These are phyloP conservation scores for Rhinophrynus dorsalis DNA, from an alignment of 2,797 vertebrate genomes.

Conservation along the genomic window DNA sequence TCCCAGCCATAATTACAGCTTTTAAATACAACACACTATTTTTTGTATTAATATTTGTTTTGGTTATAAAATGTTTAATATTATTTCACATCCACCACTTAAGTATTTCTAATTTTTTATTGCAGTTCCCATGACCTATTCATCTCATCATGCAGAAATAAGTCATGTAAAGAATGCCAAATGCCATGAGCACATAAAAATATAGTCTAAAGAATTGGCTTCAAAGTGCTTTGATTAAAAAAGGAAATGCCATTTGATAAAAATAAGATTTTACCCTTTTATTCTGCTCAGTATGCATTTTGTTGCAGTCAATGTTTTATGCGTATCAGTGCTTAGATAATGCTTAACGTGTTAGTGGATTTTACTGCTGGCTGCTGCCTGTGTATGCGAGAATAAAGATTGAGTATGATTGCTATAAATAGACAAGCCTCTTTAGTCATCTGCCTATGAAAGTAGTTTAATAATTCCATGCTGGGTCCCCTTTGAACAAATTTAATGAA, in stretches of 20 bases:
- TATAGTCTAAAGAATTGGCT: too few relatives aligned
- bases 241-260: conserved; percentile 5
- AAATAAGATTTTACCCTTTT: conserved; percentile 22
- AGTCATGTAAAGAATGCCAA: too few relatives aligned
- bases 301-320: conserved; percentile 35
- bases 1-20: too few relatives aligned
- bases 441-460: conserved; percentile 69
- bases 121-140: too few relatives aligned
- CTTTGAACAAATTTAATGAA: conserved; percentile 88
- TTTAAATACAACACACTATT: too few relatives aligned
- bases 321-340: conserved; percentile 35
- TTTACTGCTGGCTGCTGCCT: conserved; percentile 29
- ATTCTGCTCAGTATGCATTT: conserved; percentile 33
- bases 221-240: conserved; percentile 2
- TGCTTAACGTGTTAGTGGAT: conserved; percentile 26
- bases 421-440: conserved; percentile 66
- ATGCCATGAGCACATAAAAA: too few relatives aligned
- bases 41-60: too few relatives aligned
- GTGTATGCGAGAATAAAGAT: conserved; percentile 54
- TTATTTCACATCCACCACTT: too few relatives aligned
- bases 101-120: too few relatives aligned
- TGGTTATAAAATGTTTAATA: too few relatives aligned
- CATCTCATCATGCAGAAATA: too few relatives aligned
- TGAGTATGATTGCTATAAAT: conserved; percentile 62
- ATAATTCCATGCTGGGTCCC: conserved; percentile 75